Evolutionary conservation across 2,113 vertebrate genomes (phyloP).

Genomic region (Amblyornis subalaris): DNA sequence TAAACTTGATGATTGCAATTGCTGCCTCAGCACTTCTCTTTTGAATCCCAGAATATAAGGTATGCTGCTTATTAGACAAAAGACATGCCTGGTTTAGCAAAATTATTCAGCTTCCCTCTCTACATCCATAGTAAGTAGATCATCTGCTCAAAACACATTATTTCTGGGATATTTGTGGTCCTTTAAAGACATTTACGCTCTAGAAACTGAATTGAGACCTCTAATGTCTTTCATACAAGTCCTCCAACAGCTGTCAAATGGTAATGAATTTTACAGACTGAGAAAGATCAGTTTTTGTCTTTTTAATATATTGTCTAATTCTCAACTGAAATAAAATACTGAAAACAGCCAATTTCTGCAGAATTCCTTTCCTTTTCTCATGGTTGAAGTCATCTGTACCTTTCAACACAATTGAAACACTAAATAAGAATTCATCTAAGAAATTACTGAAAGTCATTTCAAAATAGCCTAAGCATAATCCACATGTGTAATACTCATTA

Average conservation of each 20-base stretch:
- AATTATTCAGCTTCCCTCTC: neutral
- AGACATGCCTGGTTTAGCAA: neutral
- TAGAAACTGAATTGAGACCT: neutral
- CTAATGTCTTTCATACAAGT: neutral
- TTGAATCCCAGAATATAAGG: neutral
- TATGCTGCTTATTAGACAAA: neutral
- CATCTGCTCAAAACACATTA: neutral
- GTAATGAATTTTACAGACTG: neutral
- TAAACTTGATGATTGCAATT: neutral
- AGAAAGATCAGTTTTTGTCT: neutral
- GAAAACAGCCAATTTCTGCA: neutral
- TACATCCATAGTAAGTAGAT: neutral
- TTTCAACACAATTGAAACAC: conserved; percentile 11
- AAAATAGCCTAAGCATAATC: neutral
- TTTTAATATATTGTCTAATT: neutral
- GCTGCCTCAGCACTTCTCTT: neutral
- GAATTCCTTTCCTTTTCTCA: neutral
- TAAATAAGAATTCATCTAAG: neutral
- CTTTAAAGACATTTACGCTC: neutral
- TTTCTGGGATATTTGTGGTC: neutral
- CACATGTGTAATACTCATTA: neutral
- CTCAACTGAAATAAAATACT: neutral
- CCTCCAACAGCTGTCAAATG: neutral
- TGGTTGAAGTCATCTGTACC: neutral
- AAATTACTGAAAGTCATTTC: neutral